Base-by-base conservation (phyloP, 2,888 invertebrate genomes). In the Tortrix viridana region DNA sequence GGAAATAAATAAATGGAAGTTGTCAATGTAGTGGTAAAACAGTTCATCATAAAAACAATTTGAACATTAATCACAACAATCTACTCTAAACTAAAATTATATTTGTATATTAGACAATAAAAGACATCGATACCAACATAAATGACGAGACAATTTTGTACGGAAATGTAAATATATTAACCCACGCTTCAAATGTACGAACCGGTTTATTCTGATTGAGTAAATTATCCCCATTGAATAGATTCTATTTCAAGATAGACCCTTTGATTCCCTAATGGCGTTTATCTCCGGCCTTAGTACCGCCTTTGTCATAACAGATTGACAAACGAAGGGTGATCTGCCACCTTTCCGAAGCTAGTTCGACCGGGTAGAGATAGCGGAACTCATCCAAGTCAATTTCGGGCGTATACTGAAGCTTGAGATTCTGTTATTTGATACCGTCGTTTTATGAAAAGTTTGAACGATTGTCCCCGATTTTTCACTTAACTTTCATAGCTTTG, bases 271-370 rank as follows among this genome's bases (percentile, higher is more conserved):
- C 41, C 43, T 61, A 61, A 61, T 61, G 49, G 49, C 16, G 44
- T 49, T 50, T 61, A 61, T 61, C 61, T 61, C 49, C 2, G 49
- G n/a, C 49, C 50, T 50, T 38, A 38, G 50, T 37, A 9, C 41
- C 32, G 43, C 50, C 46, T 57, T 62, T 62, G 62, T 62, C 62
- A 62, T 57, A 62, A 57, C 52, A 56, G 57, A 62, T 62, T 62
- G 62, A 62, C 52, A 32, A 62, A 57, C 62, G 61, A 23, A 20
- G 56, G 26, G 41, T 37, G 44, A 61, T 61, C 55, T 48, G 23
- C 60, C 47, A 55, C 54, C 61, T 62, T 56, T 26, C 19, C 50
- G 38, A 19, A 20, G 57, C 9, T 16, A 41, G 52, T 37, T 60
- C 52, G 22, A 44, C 23, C 22, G 53, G 19, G 41, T 3, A 22